Conservation (phyloP, 1,140 invertebrate genomes). For the Nomia melanderi region DNA sequence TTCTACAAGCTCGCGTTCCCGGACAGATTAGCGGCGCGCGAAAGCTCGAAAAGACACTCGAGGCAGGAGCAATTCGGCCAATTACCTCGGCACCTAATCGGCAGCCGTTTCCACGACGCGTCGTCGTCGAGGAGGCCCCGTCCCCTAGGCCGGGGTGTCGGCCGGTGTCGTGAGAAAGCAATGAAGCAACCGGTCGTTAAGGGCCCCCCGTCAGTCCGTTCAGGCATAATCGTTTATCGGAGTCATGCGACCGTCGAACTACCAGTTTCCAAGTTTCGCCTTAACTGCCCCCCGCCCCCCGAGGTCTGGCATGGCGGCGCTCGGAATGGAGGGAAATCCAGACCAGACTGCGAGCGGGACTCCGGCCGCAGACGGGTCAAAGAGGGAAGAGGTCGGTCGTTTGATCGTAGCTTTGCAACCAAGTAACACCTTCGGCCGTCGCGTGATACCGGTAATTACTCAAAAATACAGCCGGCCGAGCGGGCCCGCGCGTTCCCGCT, state of each 20-base stretch:
- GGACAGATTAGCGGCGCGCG: no score
- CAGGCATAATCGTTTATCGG: slow-evolving; percentile 74
- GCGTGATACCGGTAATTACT: slow-evolving; percentile 79
- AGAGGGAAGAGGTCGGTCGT: slow-evolving; percentile 5
- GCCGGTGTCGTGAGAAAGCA: slow-evolving; percentile 71
- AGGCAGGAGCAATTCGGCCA: not conserved
- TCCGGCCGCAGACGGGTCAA: slow-evolving; percentile 21
- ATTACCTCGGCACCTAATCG: slow-evolving; percentile 32
- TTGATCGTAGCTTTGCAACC: slow-evolving; percentile 54
- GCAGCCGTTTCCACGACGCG: not conserved
- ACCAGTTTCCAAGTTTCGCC: slow-evolving; percentile 76
- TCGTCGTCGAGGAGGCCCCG: not conserved
- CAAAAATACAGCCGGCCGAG: slow-evolving; percentile 70
- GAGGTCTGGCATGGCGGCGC: slow-evolving; percentile 39
- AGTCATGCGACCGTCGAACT: slow-evolving; percentile 75
- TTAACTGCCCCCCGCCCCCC: slow-evolving; percentile 61
- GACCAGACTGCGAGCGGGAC: not conserved
- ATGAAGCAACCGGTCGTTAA: slow-evolving; percentile 76
- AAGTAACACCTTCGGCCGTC: slow-evolving; percentile 75
- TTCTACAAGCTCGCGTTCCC: no score
- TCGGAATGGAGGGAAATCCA: slow-evolving; percentile 14
- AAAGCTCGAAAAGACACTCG: not conserved
- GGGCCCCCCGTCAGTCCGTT: slow-evolving; percentile 66
- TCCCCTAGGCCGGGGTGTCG: slow-evolving; percentile 12
- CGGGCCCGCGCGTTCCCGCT: slow-evolving; percentile 69